Evolutionary conservation across 1,140 invertebrate species (phyloP), one percentile per base, ranked within the genome.

Genomic region (Semibalanus balanoides): DNA sequence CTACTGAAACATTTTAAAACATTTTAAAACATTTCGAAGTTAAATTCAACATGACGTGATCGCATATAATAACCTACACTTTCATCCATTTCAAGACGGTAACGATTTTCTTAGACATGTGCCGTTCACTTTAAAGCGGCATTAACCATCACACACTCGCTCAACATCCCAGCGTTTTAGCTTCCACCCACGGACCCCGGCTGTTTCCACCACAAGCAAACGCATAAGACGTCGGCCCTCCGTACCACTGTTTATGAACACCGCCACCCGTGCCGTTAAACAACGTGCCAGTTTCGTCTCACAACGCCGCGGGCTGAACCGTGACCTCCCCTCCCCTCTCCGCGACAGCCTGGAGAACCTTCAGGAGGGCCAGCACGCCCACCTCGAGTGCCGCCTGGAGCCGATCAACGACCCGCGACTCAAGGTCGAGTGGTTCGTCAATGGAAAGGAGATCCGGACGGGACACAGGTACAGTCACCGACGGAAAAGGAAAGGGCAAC

Each of bases 401-500:
- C 97, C 96, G 17, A 92, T 98, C 78, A 97, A 96, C 82, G 96
- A 99, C 84, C 89, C 96, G 0, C 92, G 95, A 80, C 87, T 99
- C 80, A 92, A 91, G 83, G 94, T 99, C 75, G 94, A 98, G 86
- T 99, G 97, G 97, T 97, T 91, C 85, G 89, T 92, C 74, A 94
- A 97, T 85, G 93, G 92, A 91, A 82, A 85, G 77, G 88, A 89
- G 77, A 87, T 93, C 77, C 88, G 88, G 78, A 87, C 90, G 29
- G 93, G 93, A 72, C 70, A 72, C 70, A 72, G 70, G 70, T 72
- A 72, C 51, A 19, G 17, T 7, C 35, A 40, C 5, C 5, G 35
- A 40, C 5, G 17, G 35, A 40, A 17, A 17, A 40, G 35, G 17
- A 5, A 17, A 17, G 35, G 17, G 35, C 35, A 40, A 40, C 35